Evolutionary conservation across 2,797 vertebrate genomes (phyloP), one percentile per base, ranked within the genome.

Genomic region (Eulemur albifrons): DNA sequence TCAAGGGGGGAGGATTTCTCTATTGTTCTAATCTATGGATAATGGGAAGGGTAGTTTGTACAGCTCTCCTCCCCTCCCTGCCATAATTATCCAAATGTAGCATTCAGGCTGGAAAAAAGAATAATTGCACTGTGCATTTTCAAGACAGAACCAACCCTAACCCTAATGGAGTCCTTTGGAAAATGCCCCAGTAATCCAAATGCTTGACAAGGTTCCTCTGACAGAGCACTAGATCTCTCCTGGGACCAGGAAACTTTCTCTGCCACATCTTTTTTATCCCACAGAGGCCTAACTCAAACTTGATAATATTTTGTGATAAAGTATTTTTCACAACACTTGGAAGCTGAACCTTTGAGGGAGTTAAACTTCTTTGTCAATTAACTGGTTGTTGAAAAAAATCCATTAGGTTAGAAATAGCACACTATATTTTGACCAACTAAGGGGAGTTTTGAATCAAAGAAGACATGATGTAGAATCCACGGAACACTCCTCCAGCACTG

Each of bases 361-460:
- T 80, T 63, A 90, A 92, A 8, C 4, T 76, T 95, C 40, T 88
- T 80, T 32, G 30, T 80, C 63, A 77, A 38, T 92, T 82, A 96
- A 61, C 10, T 93, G 23, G 21, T 30, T 92, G 23, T 45, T 75
- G 59, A 7, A 82, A 93, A 94, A 32, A 95, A 57, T 87, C 30
- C 69, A 10, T 82, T 69, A 43, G 1, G 15, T 61, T 35, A 93
- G 52, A 93, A 94, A 81, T 61, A 73, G 52, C 25, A 92, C 27
- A 12, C 52, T 35, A 5, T 63, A 45, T 94, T 94, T 75, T 82
- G 2, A 52, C 14, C 45, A 92, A 25, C 12, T 83, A 90, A 63
- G 85, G 65, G 17, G 18, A 96, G 35, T 94, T 97, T 85, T 95
- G 54, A 50, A 85, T 63, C 35, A 88, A 81, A 87, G 50, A 93